These are phyloP conservation scores for Tholera decimalis DNA, from an alignment of 2,888 invertebrate species.

Conservation along the genomic window DNA sequence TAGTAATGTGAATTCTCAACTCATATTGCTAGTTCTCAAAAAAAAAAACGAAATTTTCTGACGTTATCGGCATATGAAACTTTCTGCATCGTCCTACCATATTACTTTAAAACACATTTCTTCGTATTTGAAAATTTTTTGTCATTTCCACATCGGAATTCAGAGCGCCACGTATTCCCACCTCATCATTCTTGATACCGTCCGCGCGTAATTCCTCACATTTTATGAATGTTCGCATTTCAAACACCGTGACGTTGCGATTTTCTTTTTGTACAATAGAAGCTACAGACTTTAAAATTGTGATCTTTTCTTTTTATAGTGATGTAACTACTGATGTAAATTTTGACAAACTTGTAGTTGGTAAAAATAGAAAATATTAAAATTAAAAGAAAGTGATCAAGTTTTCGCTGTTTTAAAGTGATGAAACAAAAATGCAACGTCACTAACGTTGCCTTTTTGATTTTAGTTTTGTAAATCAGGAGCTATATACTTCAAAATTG, in stretches of 20 bases:
- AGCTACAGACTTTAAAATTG: neutral
- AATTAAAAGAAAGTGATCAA: neutral
- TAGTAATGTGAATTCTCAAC: too few relatives aligned
- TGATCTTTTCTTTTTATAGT: neutral
- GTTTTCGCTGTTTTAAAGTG: neutral
- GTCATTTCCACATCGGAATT: constrained; percentile 51
- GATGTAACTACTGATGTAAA: neutral
- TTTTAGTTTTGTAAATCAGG: too few relatives aligned
- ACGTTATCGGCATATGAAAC: neutral
- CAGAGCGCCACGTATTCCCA: constrained; percentile 42
- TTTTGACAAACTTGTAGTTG: neutral
- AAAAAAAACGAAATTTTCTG: neutral
- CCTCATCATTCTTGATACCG: constrained; percentile 52
- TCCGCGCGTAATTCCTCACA: constrained; percentile 52
- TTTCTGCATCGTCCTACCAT: constrained; percentile 1
- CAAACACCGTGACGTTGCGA: constrained; percentile 35
- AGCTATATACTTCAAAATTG: too few relatives aligned
- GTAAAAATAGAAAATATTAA: neutral
- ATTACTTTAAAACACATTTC: constrained; percentile 2
- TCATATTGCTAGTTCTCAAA: too few relatives aligned
- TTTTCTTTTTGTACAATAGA: constrained; percentile 3
- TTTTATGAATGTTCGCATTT: constrained; percentile 55
- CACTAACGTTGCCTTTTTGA: too few relatives aligned
- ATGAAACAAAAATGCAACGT: constrained; percentile 30
- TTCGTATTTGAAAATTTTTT: constrained; percentile 47